Base-by-base conservation (phyloP, 1,140 invertebrate genomes). In the Brachionus sp. region DNA sequence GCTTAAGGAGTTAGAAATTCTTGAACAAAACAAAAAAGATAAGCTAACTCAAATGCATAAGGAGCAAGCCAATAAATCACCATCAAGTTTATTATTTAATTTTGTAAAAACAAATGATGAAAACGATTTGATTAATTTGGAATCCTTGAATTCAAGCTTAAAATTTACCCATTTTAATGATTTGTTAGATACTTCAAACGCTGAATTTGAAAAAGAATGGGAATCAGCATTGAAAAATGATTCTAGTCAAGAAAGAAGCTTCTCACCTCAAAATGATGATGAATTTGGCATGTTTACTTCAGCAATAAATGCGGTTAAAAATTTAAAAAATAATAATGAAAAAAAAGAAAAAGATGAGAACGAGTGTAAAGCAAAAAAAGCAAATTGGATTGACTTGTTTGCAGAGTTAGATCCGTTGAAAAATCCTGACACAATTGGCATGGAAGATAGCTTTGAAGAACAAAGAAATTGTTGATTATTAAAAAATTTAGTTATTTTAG, bases 331-430 rank as follows among this genome's bases (percentile, higher is more conserved):
- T 66, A 35, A 33, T 66, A 23, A 66, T 25, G 53, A 73, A 19
- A 73, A 35, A 16, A 44, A 77, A 50, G 16, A 44, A 4, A 50
- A 77, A 78, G 35, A 35, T 19, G 19, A 3, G 1, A 10, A 33
- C 16, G 23, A 37, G 53, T 12, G 33, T 42, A 33, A 9, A 82
- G 84, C 87, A 35, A 90, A 90, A 84, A 90, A 90, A 88, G 88
- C 90, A 62, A 89, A 90, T 0, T 98, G 95, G 95, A 92, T 95
- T 85, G 94, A 94, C 88, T 90, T 97, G 33, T 97, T 97, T 90
- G 94, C 95, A 44, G 95, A 97, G 88, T 87, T 98, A 42, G 95
- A 98, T 91, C 95, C 95, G 6, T 89, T 97, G 5, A 92, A 94
- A 13, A 95, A 96, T 90, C 92, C 92, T 19, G 92, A 91, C 86